phyloP scores from a whole-genome alignment of 2,113 vertebrate species.

The Channa argus region DNA sequence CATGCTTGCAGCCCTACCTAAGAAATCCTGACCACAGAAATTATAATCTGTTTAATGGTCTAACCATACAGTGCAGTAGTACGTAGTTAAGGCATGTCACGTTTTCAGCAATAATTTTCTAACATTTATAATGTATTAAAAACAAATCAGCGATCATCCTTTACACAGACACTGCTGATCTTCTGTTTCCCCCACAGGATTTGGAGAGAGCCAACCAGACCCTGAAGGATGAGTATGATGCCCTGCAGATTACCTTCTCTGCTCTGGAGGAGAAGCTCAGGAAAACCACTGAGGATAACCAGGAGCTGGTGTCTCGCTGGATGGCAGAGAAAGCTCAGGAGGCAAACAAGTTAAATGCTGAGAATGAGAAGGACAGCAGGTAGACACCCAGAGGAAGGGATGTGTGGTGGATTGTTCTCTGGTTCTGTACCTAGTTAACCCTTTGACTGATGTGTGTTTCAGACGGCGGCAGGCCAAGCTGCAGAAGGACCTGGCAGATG shows the following conservation, averaged over 20 bases:
- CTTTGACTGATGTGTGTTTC: background rate
- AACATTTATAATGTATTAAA: too few relatives aligned
- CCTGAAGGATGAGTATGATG: slow-evolving; percentile 97
- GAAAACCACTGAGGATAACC: slow-evolving; percentile 95
- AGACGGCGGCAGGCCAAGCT: slow-evolving; percentile 94
- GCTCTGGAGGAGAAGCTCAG: slow-evolving; percentile 96
- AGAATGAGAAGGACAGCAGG: slow-evolving; percentile 98
- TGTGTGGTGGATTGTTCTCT: too few relatives aligned
- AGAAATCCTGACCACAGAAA: too few relatives aligned
- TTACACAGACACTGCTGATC: too few relatives aligned
- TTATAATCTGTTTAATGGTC: too few relatives aligned
- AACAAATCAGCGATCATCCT: too few relatives aligned
- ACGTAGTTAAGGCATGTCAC: too few relatives aligned
- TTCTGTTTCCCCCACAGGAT: slow-evolving; percentile 76
- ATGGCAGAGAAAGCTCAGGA: slow-evolving; percentile 99
- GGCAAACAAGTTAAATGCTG: slow-evolving; percentile 95
- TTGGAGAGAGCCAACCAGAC: slow-evolving; percentile 96
- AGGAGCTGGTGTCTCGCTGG: slow-evolving; percentile 96
- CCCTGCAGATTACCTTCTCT: slow-evolving; percentile 97
- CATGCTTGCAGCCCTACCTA: too few relatives aligned
- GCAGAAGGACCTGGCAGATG: slow-evolving; percentile 97
- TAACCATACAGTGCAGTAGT: too few relatives aligned
- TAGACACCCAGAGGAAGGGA: slow-evolving; percentile 37
- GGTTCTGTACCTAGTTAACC: too few relatives aligned
- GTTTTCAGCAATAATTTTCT: too few relatives aligned